Percentiles rank a stretch among this genome's conserved stretches.
Evolutionary conservation across 2,797 vertebrate species (phyloP).

Genomic region (Hemibagrus guttatus): DNA sequence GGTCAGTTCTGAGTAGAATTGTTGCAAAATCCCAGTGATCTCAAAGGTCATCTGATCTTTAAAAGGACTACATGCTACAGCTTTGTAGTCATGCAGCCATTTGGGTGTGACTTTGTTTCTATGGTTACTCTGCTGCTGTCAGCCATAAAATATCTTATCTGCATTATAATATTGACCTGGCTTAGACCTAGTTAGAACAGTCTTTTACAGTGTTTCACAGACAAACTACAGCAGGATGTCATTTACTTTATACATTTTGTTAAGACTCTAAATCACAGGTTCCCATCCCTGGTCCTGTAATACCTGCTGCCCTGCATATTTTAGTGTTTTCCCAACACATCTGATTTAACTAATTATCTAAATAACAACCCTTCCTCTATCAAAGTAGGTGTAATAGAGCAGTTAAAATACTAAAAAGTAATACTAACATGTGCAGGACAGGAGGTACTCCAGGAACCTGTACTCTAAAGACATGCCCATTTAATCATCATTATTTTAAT

Average conservation of each 20-base stretch:
- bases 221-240: not conserved
- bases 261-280: not conserved
- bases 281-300: not conserved
- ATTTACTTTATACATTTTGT: not conserved
- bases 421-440: no score
- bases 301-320: not conserved
- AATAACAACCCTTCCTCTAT: not conserved
- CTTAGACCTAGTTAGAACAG: not conserved
- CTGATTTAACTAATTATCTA: no score
- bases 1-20: not conserved
- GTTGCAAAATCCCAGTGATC: slow-evolving; percentile 1
- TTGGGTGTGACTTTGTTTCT: not conserved
- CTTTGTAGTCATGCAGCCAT: not conserved
- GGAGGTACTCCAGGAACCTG: not conserved
- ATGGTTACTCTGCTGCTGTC: not conserved
- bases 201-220: not conserved
- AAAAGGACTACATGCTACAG: not conserved
- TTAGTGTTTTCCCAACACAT: not conserved
- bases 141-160: not conserved
- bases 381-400: not conserved
- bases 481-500: not conserved
- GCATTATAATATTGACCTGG: not conserved
- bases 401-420: not conserved
- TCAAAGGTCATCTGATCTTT: slow-evolving; percentile 1
- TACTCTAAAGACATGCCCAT: not conserved